Evolutionary conservation across 2,888 invertebrate species (phyloP).

Genomic region (Sabatieria punctata): DNA sequence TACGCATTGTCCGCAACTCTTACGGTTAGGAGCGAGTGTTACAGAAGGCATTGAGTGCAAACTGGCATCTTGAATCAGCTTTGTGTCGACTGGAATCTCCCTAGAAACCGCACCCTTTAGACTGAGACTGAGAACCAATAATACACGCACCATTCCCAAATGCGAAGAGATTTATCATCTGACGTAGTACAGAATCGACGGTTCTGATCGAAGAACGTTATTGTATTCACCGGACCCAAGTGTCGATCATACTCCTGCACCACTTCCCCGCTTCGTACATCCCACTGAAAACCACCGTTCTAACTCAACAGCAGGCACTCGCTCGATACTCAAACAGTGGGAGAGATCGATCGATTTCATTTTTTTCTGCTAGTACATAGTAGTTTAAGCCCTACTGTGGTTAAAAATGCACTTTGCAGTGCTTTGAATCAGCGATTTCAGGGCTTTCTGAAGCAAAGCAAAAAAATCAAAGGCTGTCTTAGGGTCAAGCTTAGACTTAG

Average conservation of each 20-base stretch:
- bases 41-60: slow-evolving; percentile 99
- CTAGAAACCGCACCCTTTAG: slow-evolving; percentile 17
- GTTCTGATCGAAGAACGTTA: slow-evolving; percentile 97
- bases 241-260: slow-evolving; percentile 97
- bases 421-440: too few species aligned
- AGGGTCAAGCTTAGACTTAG: too few species aligned
- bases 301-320: too few species aligned
- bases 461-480: too few species aligned
- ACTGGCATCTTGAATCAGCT: slow-evolving; percentile 95
- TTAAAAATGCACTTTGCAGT: too few species aligned
- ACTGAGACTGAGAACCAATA: slow-evolving; percentile 9
- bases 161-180: slow-evolving; percentile 91
- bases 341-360: not conserved
- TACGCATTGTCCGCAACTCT: slow-evolving; percentile 11
- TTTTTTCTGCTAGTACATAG: too few species aligned
- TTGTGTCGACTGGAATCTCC: slow-evolving; percentile 73
- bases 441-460: too few species aligned
- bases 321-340: not conserved
- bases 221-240: slow-evolving; percentile 92
- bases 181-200: slow-evolving; percentile 93
- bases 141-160: slow-evolving; percentile 86
- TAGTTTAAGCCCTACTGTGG: too few species aligned
- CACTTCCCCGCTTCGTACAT: slow-evolving; percentile 76
- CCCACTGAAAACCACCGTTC: slow-evolving; percentile 54
- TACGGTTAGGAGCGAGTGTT: slow-evolving; percentile 71